Evolutionary conservation across 2,888 invertebrate species (phyloP), one percentile per base, ranked within the genome.

Genomic region (Drosophila longiperda): DNA sequence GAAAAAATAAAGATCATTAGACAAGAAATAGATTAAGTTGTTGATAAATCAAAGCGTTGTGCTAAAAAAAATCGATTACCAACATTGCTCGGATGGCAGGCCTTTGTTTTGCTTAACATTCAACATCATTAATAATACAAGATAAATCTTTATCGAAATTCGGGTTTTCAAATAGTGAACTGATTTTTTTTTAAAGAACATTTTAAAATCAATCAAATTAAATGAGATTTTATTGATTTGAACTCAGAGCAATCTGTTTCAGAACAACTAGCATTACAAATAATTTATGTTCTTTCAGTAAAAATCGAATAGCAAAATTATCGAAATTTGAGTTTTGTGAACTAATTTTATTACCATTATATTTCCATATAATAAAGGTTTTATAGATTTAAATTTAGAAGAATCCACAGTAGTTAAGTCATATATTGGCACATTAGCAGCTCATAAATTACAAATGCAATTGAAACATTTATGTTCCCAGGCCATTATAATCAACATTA

Each of bases 401-500:
- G 40, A 20, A 33, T n/a, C 53, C 42, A 23, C 17, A 26, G 20
- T 32, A 65, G 8, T 26, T 23, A 34, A 23, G 1, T 33, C 26
- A 23, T 40, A 70, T 62, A 33, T 67, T 34, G n/a, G n/a, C 57
- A 42, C 59, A 45, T 74, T 73, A 66, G 55, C 75, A 86, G 75
- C 60, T 68, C 66, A 60, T 80, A 71, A 67, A 72, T 52, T 54
- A 32, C 9, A 9, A 60, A 29, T 40, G 26, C 53, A 66, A 70
- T 76, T 73, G 60, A 55, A 71, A 69, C 50, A 61, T 49, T 58
- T 20, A 8, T 1, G 34, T 52, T 48, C 60, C 23, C 29, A 23
- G 49, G 20, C 36, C 40, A 78, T 66, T 63, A 58, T 53, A 69
- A 69, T 78, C 72, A 60, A 57, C 73, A 78, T 83, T 76, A 76